A percentile compares a stretch with the other conserved stretches of the same genome.
These are phyloP conservation scores for Paratilapia polleni DNA, from an alignment of 2,113 vertebrate genomes.

Conservation along the genomic window DNA sequence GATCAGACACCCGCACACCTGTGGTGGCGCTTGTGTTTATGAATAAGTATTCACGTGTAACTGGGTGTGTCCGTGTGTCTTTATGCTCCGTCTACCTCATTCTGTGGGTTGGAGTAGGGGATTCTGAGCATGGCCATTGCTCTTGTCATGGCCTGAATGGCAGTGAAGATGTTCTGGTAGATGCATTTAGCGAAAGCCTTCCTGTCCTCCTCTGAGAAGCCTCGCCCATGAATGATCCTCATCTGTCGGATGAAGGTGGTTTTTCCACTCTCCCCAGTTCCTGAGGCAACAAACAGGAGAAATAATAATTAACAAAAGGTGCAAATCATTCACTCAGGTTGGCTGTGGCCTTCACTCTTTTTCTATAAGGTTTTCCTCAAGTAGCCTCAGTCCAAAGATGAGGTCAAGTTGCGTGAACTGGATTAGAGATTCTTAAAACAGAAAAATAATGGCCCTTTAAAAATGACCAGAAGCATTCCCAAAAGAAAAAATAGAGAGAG, in stretches of 20 bases:
- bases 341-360: too few species aligned
- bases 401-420: neutral
- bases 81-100: conserved; percentile 75
- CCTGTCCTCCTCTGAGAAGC: conserved; percentile 88
- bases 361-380: too few species aligned
- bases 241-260: conserved; percentile 94
- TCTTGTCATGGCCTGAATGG: conserved; percentile 82
- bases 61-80: neutral
- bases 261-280: conserved; percentile 92
- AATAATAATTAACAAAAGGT: neutral
- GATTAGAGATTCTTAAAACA: neutral
- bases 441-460: neutral
- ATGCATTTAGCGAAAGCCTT: conserved; percentile 83
- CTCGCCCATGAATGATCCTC: conserved; percentile 90
- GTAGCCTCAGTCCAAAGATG: rapidly evolving
- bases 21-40: neutral
- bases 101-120: conserved; percentile 80
- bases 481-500: rapidly evolving
- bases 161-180: conserved; percentile 88
- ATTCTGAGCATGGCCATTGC: conserved; percentile 86
- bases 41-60: neutral
- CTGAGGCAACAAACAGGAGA: conserved; percentile 57
- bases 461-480: neutral
- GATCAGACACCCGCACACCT: neutral
- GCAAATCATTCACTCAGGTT: neutral